Percentiles rank a stretch among this genome's conserved stretches.
Conservation (phyloP, 1,140 invertebrate genomes). For the Megalonaias nervosa region DNA sequence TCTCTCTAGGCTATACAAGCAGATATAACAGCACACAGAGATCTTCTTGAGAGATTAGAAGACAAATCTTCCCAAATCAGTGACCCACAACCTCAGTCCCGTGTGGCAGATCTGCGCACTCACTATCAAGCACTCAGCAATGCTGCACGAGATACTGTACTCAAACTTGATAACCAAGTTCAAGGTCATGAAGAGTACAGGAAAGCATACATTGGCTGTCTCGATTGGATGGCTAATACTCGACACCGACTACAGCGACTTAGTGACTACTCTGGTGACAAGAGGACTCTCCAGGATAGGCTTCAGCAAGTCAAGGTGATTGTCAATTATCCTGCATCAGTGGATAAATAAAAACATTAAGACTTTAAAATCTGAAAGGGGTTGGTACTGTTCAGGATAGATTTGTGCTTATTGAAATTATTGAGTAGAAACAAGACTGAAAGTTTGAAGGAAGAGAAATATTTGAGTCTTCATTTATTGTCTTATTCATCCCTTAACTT, state of each 20-base stretch:
- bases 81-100: constrained; percentile 48
- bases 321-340: neutral
- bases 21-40: constrained; percentile 60
- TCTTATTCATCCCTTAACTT: no score
- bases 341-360: no score
- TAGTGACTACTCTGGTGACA: constrained; percentile 83
- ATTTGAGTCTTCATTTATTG: no score
- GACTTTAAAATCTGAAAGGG: no score
- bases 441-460: no score
- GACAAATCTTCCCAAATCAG: constrained; percentile 59
- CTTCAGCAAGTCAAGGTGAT: constrained; percentile 79
- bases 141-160: constrained; percentile 44
- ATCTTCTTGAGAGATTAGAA: constrained; percentile 54
- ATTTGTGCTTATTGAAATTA: no score
- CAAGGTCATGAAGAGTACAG: constrained; percentile 90
- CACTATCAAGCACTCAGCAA: constrained; percentile 46
- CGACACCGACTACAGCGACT: constrained; percentile 89
- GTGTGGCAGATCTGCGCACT: constrained; percentile 50
- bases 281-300: constrained; percentile 85
- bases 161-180: constrained; percentile 84
- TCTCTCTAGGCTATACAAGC: constrained; percentile 53
- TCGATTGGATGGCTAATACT: constrained; percentile 89
- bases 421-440: no score
- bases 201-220: constrained; percentile 84
- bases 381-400: no score